A percentile compares a stretch with the other conserved stretches of the same genome.
These are phyloP conservation scores for Globia sparganii DNA, from an alignment of 2,888 invertebrate genomes.

Conservation along the genomic window DNA sequence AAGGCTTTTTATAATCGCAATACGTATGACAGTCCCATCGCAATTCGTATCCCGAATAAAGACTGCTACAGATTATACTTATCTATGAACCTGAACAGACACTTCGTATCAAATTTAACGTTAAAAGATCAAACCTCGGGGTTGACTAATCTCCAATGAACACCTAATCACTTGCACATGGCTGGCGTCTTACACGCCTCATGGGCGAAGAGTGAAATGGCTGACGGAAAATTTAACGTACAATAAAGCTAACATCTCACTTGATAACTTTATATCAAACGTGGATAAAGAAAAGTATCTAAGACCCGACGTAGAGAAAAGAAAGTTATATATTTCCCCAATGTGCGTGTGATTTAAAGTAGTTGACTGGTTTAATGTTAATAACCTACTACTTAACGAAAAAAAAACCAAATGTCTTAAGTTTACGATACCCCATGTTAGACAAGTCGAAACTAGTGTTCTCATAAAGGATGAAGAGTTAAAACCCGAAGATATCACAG, in stretches of 20 bases:
- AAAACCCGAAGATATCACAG: too few relatives aligned
- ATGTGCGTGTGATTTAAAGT: not conserved
- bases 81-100: not conserved
- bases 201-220: conserved; percentile 30
- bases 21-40: not conserved
- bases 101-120: not conserved
- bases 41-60: not conserved
- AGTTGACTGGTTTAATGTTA: too few relatives aligned
- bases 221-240: conserved; percentile 23
- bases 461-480: too few relatives aligned
- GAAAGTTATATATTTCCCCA: not conserved
- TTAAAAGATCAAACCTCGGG: conserved; percentile 28
- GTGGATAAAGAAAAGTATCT: not conserved
- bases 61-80: not conserved
- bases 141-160: conserved; percentile 22
- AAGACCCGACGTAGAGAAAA: not conserved
- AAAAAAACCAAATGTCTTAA: too few relatives aligned
- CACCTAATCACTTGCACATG: conserved; percentile 42
- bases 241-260: not conserved
- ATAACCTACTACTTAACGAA: too few relatives aligned
- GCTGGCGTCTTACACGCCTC: conserved; percentile 45
- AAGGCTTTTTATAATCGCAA: not conserved
- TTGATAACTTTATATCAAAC: not conserved
- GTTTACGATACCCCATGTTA: too few relatives aligned
- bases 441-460: too few relatives aligned